Conservation (phyloP, 2,888 invertebrate species). For the Taphrorychus bicolor region DNA sequence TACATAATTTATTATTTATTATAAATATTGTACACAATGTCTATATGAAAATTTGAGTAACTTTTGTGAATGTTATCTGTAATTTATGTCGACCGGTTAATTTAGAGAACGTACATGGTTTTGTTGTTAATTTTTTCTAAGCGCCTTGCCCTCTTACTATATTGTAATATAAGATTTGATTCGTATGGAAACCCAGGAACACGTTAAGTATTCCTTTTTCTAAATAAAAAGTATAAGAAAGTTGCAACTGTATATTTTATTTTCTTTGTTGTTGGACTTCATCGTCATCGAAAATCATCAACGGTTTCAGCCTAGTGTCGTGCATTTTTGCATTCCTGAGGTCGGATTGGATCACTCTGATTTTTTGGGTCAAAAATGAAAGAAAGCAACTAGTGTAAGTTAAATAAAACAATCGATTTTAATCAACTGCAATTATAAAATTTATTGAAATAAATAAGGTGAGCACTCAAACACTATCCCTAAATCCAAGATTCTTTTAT, state of each 20-base stretch:
- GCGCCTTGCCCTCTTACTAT: conserved; percentile 33
- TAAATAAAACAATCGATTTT: no score
- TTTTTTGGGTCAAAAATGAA: no score
- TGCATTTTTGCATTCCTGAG: no score
- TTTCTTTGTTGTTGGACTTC: no score
- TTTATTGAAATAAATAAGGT: no score
- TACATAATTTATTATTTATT: conserved; percentile 55
- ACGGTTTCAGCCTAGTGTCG: no score
- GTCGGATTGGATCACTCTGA: no score
- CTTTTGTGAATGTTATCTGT: conserved; percentile 33
- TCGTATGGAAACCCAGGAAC: conserved; percentile 17
- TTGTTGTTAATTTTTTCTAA: conserved; percentile 29
- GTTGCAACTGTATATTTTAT: background rate
- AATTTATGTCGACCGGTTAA: conserved; percentile 26
- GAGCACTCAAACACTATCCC: no score
- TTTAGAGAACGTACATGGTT: conserved; percentile 21
- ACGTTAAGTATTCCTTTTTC: conserved; percentile 33
- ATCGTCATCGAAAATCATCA: no score
- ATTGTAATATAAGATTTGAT: conserved; percentile 33
- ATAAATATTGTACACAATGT: conserved; percentile 47
- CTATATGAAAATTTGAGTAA: conserved; percentile 37
- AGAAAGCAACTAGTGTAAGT: no score
- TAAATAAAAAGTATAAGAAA: conserved; percentile 26
- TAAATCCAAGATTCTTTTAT: no score
- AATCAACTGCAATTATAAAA: no score